Evolutionary conservation across 2,797 vertebrate species (phyloP).

Genomic region (Clarias fuscus): DNA sequence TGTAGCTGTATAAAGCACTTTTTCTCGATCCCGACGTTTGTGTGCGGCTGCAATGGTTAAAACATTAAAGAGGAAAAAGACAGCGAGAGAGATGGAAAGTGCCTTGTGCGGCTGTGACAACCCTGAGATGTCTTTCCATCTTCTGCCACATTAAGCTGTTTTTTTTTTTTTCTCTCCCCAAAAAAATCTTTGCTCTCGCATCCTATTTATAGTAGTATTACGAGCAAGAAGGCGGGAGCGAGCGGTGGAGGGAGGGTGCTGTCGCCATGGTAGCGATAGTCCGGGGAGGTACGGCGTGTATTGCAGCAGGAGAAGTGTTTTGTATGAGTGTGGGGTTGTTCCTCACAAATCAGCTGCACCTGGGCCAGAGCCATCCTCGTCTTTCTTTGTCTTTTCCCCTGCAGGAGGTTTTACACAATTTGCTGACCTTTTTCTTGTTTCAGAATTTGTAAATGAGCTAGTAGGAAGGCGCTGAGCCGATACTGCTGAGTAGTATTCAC

Average conservation of each 20-base stretch:
- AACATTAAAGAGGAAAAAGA: background rate
- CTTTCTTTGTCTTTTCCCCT: background rate
- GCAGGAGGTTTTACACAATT: background rate
- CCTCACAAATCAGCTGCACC: conserved; percentile 31
- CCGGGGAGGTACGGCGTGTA: conserved; percentile 38
- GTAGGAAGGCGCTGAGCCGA: background rate
- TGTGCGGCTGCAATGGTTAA: conserved; percentile 37
- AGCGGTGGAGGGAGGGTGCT: conserved; percentile 56
- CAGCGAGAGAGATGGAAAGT: background rate
- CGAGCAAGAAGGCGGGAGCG: conserved; percentile 57
- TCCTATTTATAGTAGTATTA: conserved; percentile 75
- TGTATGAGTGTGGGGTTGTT: conserved; percentile 31
- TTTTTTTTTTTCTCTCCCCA: conserved; percentile 42
- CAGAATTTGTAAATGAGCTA: background rate
- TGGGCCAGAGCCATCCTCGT: conserved; percentile 4
- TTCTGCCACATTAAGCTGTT: conserved; percentile 66
- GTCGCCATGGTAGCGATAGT: conserved; percentile 40
- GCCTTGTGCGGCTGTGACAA: conserved; percentile 54
- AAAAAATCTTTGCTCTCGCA: conserved; percentile 63
- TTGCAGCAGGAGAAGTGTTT: conserved; percentile 19
- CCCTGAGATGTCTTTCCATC: conserved; percentile 64
- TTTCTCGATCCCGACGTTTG: conserved; percentile 36
- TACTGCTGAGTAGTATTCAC: background rate
- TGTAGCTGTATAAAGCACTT: conserved; percentile 21
- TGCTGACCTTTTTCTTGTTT: background rate